Conservation (phyloP, 2,888 invertebrate species). For the Cheilosia grossa region DNA sequence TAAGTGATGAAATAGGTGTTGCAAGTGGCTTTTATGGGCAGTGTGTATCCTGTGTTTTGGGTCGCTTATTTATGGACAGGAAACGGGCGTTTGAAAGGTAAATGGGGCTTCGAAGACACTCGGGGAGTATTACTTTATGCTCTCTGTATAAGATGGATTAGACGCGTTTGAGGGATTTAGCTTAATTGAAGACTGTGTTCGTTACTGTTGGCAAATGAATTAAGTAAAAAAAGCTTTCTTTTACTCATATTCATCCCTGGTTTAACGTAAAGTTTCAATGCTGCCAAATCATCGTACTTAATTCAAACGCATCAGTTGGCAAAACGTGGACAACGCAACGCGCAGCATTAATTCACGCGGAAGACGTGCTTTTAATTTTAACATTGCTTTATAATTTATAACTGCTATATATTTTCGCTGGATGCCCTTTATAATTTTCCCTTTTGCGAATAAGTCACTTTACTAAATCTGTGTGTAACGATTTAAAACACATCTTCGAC, state of each 20-base stretch:
- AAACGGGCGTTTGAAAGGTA: constrained; percentile 53
- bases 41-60: constrained; percentile 1
- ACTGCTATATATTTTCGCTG: neutral
- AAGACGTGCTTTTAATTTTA: too few relatives aligned
- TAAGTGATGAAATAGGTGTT: constrained; percentile 63
- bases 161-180: constrained; percentile 32
- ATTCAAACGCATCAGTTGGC: too few relatives aligned
- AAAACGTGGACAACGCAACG: too few relatives aligned
- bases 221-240: too few relatives aligned
- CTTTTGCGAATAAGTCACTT: neutral
- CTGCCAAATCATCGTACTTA: too few relatives aligned
- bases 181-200: constrained; percentile 28
- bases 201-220: too few relatives aligned
- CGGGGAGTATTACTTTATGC: constrained; percentile 18
- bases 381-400: too few relatives aligned
- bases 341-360: too few relatives aligned
- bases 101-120: constrained; percentile 55
- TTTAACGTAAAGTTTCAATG: neutral
- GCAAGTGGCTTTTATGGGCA: constrained; percentile 61
- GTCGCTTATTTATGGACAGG: constrained; percentile 44
- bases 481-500: neutral
- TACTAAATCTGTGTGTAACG: neutral
- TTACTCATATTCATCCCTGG: neutral
- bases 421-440: neutral
- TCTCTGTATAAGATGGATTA: constrained; percentile 22